Conservation (phyloP, 1,140 invertebrate genomes). For the Copidosoma floridanum region DNA sequence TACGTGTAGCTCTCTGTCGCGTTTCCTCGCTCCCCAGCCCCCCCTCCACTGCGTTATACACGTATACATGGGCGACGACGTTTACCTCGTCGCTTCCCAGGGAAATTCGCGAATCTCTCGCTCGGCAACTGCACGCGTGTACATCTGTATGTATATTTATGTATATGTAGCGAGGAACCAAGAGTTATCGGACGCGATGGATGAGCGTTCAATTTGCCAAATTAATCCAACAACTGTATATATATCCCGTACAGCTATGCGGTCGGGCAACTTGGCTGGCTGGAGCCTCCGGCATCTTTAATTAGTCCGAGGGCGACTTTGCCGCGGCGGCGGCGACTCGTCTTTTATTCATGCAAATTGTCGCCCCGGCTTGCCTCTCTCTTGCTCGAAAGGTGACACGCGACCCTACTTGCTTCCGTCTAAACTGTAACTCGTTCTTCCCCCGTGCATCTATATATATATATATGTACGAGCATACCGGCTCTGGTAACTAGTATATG, state of each 20-base stretch:
- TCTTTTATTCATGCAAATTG: conserved; percentile 13
- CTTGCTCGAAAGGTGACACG: not conserved
- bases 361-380: not conserved
- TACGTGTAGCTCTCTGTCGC: not conserved
- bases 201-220: conserved; percentile 56
- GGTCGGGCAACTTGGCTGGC: conserved; percentile 6
- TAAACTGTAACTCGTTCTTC: not conserved
- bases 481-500: too few species aligned
- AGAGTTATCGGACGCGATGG: conserved; percentile 56
- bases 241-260: conserved; percentile 40
- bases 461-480: too few species aligned
- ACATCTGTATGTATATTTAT: not conserved
- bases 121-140: not conserved
- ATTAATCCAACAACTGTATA: too few species aligned
- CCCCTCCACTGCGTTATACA: too few species aligned
- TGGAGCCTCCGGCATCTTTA: conserved; percentile 11
- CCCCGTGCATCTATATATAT: too few species aligned
- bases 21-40: too few species aligned
- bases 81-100: too few species aligned
- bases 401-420: not conserved
- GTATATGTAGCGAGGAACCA: conserved; percentile 8
- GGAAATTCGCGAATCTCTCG: conserved; percentile 8
- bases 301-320: conserved; percentile 9
- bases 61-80: too few species aligned
- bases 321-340: not conserved